A percentile compares a stretch with the other conserved stretches of the same genome.
These are phyloP conservation scores for Balanococcus diminutus DNA, from an alignment of 2,888 invertebrate species.

Conservation along the genomic window DNA sequence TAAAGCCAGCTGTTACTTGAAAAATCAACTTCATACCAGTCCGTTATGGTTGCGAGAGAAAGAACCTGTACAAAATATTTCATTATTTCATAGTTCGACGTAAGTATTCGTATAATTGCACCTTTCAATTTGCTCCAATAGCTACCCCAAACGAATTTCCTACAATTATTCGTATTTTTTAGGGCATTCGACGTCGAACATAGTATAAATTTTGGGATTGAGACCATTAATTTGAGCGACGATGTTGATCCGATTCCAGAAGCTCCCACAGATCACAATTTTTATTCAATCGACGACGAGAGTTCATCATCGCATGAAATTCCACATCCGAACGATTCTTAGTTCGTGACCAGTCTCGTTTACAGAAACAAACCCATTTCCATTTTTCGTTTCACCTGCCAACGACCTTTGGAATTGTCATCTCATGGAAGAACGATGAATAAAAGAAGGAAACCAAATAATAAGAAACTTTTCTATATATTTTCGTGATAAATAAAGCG, in stretches of 20 bases:
- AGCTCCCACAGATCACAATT: no score
- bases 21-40: slow-evolving; percentile 79
- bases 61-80: slow-evolving; percentile 63
- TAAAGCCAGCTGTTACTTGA: slow-evolving; percentile 77
- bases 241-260: not conserved
- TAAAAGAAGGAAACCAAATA: not conserved
- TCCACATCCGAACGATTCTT: not conserved
- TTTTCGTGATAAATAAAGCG: not conserved
- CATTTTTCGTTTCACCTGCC: not conserved
- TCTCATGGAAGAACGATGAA: not conserved
- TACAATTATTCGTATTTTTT: not conserved
- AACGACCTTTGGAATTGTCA: not conserved
- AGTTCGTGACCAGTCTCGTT: not conserved
- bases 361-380: not conserved
- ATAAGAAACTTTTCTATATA: not conserved
- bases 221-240: not conserved
- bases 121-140: not conserved
- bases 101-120: not conserved
- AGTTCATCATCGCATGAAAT: not conserved
- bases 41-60: slow-evolving; percentile 83
- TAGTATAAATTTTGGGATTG: slow-evolving; percentile 20
- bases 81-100: slow-evolving; percentile 36
- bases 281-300: not conserved
- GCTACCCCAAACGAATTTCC: no score
- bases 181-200: not conserved